Conservation (phyloP, 2,797 vertebrate species). For the Cheirogaleus major region DNA sequence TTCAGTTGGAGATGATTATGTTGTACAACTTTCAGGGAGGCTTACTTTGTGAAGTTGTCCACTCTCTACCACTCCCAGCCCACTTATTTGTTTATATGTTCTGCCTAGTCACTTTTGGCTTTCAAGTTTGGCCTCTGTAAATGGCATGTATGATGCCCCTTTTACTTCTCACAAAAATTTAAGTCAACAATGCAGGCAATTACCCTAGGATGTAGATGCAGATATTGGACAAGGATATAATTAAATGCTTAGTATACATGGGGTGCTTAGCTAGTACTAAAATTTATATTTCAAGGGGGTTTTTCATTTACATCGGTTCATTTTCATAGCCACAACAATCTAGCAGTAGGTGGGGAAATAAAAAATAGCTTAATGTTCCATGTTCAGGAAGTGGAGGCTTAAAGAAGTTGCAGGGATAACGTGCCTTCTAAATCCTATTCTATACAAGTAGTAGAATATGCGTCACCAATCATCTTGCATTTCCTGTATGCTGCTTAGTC, state of each 20-base stretch:
- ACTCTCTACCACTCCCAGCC: not conserved
- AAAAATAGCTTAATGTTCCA: not conserved
- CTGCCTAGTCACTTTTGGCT: not conserved
- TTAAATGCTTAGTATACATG: not conserved
- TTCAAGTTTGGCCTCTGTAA: not conserved
- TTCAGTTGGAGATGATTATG: not conserved
- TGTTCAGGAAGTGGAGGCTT: not conserved
- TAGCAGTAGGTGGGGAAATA: not conserved
- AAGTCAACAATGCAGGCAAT: not conserved
- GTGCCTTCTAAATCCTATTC: not conserved
- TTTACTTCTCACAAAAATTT: not conserved
- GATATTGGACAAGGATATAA: not conserved
- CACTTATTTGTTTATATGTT: not conserved
- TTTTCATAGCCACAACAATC: not conserved
- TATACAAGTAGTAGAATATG: not conserved
- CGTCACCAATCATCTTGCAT: not conserved
- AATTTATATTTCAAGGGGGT: not conserved
- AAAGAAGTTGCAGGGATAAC: not conserved
- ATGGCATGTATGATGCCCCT: not conserved
- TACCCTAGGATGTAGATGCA: not conserved
- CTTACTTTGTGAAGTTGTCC: not conserved
- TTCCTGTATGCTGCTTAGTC: not conserved
- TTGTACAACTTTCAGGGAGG: not conserved
- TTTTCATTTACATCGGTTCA: not conserved
- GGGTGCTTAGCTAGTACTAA: not conserved